phyloP scores from a whole-genome alignment of 2,888 invertebrate genomes.

The Thalpophila matura region DNA sequence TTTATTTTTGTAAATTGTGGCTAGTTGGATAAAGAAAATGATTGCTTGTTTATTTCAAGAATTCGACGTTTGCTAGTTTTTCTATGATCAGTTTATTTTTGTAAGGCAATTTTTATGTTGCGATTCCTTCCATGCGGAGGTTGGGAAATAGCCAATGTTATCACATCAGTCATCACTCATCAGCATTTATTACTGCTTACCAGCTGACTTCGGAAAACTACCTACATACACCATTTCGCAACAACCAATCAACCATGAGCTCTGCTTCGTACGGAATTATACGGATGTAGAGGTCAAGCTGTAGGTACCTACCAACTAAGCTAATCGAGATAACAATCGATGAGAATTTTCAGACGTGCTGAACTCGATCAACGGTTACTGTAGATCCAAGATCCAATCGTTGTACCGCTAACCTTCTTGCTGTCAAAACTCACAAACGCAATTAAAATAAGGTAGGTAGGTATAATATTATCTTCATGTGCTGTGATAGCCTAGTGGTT shows the following conservation, averaged over 20 bases:
- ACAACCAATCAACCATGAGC: not conserved
- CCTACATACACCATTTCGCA: not conserved
- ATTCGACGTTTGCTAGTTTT: not conserved
- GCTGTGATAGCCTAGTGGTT: too few species aligned
- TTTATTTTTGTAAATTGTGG: conserved; percentile 1
- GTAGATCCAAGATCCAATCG: conserved; percentile 23
- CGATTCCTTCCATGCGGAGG: too few species aligned
- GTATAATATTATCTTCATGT: too few species aligned
- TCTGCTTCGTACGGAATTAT: not conserved
- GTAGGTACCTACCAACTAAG: too few species aligned
- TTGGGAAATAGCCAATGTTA: too few species aligned
- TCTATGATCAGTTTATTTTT: not conserved
- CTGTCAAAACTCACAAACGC: conserved; percentile 17
- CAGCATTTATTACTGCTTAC: not conserved
- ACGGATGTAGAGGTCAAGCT: too few species aligned
- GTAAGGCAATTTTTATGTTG: not conserved
- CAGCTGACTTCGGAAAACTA: conserved; percentile 4
- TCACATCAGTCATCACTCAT: not conserved
- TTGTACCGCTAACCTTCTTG: conserved; percentile 27
- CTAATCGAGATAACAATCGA: not conserved
- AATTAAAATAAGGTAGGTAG: too few species aligned
- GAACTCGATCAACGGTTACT: conserved; percentile 14
- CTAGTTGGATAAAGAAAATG: not conserved
- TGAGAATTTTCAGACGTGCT: not conserved
- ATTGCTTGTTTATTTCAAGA: conserved; percentile 6